These are phyloP conservation scores for Furnarius figulus DNA, from an alignment of 2,113 vertebrate species.

Conservation along the genomic window DNA sequence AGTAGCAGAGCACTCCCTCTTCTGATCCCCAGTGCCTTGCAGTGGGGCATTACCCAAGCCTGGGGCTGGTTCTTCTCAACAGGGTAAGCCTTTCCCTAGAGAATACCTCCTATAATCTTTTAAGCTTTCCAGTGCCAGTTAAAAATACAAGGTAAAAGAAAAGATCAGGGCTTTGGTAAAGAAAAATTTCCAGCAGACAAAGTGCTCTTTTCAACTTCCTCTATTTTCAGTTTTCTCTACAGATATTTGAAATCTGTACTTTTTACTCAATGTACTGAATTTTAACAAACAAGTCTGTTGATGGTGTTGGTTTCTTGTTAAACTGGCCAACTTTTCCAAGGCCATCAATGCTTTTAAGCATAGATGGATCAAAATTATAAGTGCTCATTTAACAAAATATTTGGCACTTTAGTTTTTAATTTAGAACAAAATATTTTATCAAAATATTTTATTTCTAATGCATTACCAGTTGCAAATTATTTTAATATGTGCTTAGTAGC, in stretches of 20 bases:
- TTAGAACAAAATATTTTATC: neutral
- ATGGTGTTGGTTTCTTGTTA: neutral
- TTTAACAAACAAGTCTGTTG: neutral
- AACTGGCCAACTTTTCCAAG: neutral
- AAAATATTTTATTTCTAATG: neutral
- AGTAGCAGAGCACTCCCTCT: neutral
- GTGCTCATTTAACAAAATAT: neutral
- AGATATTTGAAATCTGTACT: neutral
- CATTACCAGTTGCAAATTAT: neutral
- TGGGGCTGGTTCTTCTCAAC: neutral
- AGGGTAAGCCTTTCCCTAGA: neutral
- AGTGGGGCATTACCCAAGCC: neutral
- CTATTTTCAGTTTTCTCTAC: neutral
- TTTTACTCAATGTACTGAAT: neutral
- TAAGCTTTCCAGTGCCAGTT: neutral
- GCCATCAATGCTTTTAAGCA: neutral
- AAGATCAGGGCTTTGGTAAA: neutral
- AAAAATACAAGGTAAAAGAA: fast-evolving
- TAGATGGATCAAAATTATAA: neutral
- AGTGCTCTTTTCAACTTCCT: neutral
- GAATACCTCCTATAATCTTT: neutral
- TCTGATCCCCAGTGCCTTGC: neutral
- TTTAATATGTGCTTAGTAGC: neutral
- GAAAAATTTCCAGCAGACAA: neutral
- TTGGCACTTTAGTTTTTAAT: neutral